Base-by-base conservation (phyloP, 2,888 invertebrate genomes). In the Metallyticus violacea region DNA sequence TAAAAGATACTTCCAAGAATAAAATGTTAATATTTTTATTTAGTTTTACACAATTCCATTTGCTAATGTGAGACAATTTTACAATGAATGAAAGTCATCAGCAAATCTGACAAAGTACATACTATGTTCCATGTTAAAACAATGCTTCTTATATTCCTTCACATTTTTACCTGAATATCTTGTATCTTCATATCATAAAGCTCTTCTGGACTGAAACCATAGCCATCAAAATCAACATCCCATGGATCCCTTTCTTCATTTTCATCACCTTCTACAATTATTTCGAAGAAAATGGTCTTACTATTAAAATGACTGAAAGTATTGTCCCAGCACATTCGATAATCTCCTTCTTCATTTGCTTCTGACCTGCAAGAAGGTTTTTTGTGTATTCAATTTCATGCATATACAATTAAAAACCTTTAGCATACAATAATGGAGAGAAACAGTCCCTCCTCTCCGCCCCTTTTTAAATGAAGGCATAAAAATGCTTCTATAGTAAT, bases 251-350 rank as follows among this genome's bases (percentile, higher is more conserved):
- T 90, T 79, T 92, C 91, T 6, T 91, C 91, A 0, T 93, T 92
- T 0, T 93, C 93, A 29, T 94, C 94, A 26, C 93, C 92, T 79
- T 95, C 95, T 6, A 96, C 93, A 88, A 95, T 92, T 9, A 97
- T 90, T 90, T 97, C 97, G 90, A 97, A 97, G 91, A 96, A 97
- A 0, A 97, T 96, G 0, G 96, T 95, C 91, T 98, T 98, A 22
- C 94, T 92, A 89, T 96, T 96, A 90, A 96, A 97, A n/a, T 95
- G 92, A 91, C 97, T 97, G 91, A 96, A 96, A 0, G 94, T 95
- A 91, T 98, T 98, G 91, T 98, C 98, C 90, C 98, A 97, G 90
- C 98, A 98, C 90, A 98, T 94, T 88, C 95, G 94, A 91, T 96
- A 97, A 90, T 97, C 97, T 0, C 97, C 98, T 6, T 94, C 92